Evolutionary conservation across 2,113 vertebrate genomes (phyloP).

Genomic region (Cyprinus carpio): DNA sequence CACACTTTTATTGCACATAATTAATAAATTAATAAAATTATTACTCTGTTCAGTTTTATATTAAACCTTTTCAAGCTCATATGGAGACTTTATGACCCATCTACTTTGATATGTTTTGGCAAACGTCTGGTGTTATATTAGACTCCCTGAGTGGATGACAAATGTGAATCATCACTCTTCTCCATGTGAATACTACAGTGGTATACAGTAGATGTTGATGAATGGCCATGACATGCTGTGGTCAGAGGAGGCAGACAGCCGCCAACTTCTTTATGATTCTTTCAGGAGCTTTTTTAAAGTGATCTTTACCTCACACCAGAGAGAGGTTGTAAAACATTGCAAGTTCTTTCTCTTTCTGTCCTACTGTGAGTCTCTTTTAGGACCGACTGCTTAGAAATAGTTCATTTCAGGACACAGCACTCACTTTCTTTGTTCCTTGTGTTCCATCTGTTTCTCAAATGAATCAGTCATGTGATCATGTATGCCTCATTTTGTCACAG

Average conservation of each 20-base stretch:
- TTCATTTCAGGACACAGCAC: not conserved
- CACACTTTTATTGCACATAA: not conserved
- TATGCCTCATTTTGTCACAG: conserved; percentile 27
- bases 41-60: not conserved
- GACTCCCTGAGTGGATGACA: not conserved
- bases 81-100: not conserved
- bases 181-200: not conserved
- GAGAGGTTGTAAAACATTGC: not conserved
- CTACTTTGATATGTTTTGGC: not conserved
- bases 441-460: not conserved
- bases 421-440: not conserved
- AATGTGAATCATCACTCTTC: not conserved
- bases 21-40: not conserved
- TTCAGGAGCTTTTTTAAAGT: not conserved
- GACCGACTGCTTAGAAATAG: not conserved
- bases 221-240: not conserved
- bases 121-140: not conserved
- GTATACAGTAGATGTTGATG: conserved; percentile 17
- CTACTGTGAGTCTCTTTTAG: not conserved
- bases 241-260: not conserved
- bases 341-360: conserved; percentile 1
- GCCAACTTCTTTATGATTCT: not conserved
- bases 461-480: conserved; percentile 2
- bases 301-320: not conserved
- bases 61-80: not conserved